A percentile compares a stretch with the other conserved stretches of the same genome.
These are phyloP conservation scores for Nemotelus nigrinus DNA, from an alignment of 2,888 invertebrate species.

Conservation along the genomic window DNA sequence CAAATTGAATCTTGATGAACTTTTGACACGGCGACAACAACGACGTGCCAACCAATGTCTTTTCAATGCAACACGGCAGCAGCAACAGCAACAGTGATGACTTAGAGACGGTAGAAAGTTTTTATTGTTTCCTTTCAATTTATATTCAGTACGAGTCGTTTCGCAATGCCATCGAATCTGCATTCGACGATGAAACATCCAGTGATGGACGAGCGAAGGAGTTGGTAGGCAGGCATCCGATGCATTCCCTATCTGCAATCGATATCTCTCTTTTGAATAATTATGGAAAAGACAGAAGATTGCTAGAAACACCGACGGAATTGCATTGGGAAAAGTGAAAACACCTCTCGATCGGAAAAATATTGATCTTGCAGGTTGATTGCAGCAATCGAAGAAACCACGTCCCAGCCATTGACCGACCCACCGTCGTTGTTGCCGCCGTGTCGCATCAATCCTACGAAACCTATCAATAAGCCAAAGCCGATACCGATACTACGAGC, in stretches of 20 bases:
- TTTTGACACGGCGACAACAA: conserved; percentile 44
- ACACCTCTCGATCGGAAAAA: conserved; percentile 20
- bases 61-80: not conserved
- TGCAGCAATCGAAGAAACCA: conserved; percentile 26
- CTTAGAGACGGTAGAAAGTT: conserved; percentile 17
- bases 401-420: not conserved
- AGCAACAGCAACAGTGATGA: not conserved
- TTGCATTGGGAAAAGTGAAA: conserved; percentile 24
- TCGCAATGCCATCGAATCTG: conserved; percentile 17
- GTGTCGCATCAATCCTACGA: not conserved
- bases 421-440: not conserved
- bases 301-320: not conserved
- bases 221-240: not conserved
- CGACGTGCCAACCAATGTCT: not conserved
- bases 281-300: not conserved
- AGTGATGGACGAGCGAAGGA: not conserved
- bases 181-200: not conserved
- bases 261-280: not conserved
- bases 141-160: conserved; percentile 13
- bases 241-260: not conserved
- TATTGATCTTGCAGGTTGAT: conserved; percentile 30
- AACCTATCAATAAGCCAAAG: not conserved
- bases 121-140: conserved; percentile 19
- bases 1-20: conserved; percentile 50
- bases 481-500: not conserved